Conservation (phyloP, 2,797 vertebrate genomes). For the Knipowitschia caucasica region DNA sequence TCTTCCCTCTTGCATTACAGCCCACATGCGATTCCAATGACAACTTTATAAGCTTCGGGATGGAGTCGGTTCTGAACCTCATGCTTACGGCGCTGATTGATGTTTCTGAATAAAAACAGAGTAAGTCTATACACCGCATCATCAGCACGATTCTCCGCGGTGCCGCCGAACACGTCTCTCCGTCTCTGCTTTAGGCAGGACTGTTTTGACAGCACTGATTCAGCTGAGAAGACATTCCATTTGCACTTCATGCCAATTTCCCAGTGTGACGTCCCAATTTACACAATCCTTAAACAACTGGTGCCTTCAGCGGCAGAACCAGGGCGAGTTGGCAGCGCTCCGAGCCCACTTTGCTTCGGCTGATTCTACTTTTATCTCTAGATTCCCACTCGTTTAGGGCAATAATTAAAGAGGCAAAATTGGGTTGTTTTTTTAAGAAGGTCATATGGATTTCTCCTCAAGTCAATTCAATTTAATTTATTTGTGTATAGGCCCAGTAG, state of each 20-base stretch:
- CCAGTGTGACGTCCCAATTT: conserved; percentile 27
- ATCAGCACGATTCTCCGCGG: conserved; percentile 38
- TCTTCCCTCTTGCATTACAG: background rate
- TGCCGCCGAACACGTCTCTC: conserved; percentile 1
- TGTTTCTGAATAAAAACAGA: conserved; percentile 30
- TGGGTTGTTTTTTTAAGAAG: too few relatives aligned
- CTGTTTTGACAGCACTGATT: conserved; percentile 36
- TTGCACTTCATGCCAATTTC: conserved; percentile 30
- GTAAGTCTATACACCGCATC: conserved; percentile 12
- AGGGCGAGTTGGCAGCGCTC: conserved; percentile 39
- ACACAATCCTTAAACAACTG: conserved; percentile 28
- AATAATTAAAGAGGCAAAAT: too few relatives aligned
- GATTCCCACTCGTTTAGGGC: conserved; percentile 39
- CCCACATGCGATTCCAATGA: conserved; percentile 12
- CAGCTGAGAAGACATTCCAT: conserved; percentile 16
- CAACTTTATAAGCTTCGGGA: conserved; percentile 6
- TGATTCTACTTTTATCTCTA: conserved; percentile 39
- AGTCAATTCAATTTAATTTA: too few relatives aligned
- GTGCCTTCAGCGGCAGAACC: conserved; percentile 35
- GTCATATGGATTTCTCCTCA: too few relatives aligned
- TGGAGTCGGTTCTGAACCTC: conserved; percentile 9
- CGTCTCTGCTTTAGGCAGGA: conserved; percentile 5
- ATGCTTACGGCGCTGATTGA: conserved; percentile 5
- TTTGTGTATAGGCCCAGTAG: too few relatives aligned
- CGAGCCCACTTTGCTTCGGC: conserved; percentile 31